Conservation (phyloP, 2,888 invertebrate genomes). For the Andrena chrysosceles region DNA sequence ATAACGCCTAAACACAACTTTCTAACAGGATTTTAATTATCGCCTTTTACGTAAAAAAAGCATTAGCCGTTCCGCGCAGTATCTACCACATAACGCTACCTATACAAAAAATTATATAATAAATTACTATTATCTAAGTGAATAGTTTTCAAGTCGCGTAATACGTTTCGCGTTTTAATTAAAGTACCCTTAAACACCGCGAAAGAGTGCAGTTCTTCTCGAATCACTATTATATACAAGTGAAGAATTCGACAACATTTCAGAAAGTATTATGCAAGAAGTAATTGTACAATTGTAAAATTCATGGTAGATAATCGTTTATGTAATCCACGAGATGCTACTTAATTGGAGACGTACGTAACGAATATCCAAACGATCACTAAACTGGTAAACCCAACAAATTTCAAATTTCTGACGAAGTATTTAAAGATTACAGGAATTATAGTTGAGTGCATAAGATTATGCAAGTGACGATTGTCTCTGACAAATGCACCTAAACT, state of each 20-base stretch:
- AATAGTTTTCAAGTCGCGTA: not conserved
- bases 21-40: slow-evolving; percentile 34
- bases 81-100: not conserved
- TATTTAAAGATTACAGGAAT: not conserved
- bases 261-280: not conserved
- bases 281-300: not conserved
- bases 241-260: not conserved
- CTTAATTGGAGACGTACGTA: not conserved
- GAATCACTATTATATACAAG: not conserved
- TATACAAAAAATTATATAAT: not conserved
- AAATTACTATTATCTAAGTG: not conserved
- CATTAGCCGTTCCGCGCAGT: not conserved
- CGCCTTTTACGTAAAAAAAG: not conserved
- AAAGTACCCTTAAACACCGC: not conserved
- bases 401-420: not conserved
- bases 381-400: not conserved
- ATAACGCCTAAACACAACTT: slow-evolving; percentile 1
- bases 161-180: not conserved
- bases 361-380: not conserved
- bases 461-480: too few relatives aligned
- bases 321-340: not conserved
- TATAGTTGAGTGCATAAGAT: not conserved
- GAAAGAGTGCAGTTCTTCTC: not conserved
- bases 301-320: not conserved
- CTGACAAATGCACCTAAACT: not conserved